These are phyloP conservation scores for Geophilus truncorum DNA, from an alignment of 2,888 invertebrate species.

Conservation along the genomic window DNA sequence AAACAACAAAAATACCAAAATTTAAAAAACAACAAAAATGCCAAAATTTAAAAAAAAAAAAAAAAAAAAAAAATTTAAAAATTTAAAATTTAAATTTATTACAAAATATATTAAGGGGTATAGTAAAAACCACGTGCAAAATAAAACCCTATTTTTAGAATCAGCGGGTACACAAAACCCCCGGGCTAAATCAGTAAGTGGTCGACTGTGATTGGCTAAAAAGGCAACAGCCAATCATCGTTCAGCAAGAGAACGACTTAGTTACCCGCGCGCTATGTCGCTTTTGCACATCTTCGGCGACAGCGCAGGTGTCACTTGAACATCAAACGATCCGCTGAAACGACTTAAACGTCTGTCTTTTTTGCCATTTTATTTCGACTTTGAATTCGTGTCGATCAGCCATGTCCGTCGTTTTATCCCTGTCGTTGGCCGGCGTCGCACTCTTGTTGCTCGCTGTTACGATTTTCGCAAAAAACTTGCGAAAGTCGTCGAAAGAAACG, in stretches of 20 bases:
- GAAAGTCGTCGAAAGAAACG: not conserved
- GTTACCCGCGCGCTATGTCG: not conserved
- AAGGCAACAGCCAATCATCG: not conserved
- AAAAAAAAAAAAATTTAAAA: no score
- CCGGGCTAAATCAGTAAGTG: not conserved
- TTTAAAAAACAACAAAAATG: no score
- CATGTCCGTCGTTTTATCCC: not conserved
- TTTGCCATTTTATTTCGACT: not conserved
- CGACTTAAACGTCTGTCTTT: no score
- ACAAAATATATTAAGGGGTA: not conserved
- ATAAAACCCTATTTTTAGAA: not conserved
- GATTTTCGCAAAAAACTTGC: not conserved
- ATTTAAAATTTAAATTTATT: no score
- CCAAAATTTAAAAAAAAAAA: no score
- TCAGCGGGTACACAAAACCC: not conserved
- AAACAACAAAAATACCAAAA: no score
- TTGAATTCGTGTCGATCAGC: no score
- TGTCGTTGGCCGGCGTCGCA: not conserved
- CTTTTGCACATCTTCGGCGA: not conserved
- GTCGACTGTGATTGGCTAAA: not conserved
- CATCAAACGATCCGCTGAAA: no score
- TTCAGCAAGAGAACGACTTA: not conserved
- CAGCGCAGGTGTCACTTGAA: no score
- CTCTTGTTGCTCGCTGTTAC: not conserved
- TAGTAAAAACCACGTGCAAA: not conserved